Conservation (phyloP, 2,797 vertebrate species). For the Brachymystax lenok region DNA sequence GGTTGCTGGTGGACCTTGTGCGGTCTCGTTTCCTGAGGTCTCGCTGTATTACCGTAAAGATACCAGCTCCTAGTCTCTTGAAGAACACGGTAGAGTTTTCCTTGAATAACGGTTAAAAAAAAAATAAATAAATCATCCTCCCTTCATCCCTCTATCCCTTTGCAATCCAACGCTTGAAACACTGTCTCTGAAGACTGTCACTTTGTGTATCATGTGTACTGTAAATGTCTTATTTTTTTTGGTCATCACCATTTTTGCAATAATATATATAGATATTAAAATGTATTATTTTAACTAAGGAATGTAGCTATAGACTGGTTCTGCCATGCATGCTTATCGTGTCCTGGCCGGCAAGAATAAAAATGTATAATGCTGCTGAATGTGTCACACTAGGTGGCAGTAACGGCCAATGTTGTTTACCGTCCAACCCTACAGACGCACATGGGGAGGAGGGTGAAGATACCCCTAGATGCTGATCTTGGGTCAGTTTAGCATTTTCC, state of each 20-base stretch:
- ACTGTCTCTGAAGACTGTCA: conserved; percentile 54
- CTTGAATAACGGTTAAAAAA: conserved; percentile 17
- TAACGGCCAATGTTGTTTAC: conserved; percentile 63
- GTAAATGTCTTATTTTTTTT: conserved; percentile 8
- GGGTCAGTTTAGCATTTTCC: neutral
- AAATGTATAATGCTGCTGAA: conserved; percentile 69
- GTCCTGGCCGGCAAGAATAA: conserved; percentile 57
- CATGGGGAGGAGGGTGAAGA: conserved; percentile 46
- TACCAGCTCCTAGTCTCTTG: conserved; percentile 35
- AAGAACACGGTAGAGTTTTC: conserved; percentile 31
- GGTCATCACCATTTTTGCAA: conserved; percentile 50
- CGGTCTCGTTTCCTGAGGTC: conserved; percentile 25
- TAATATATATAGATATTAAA: conserved; percentile 54
- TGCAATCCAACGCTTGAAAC: conserved; percentile 59
- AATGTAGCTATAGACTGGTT: conserved; percentile 73
- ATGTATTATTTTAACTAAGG: conserved; percentile 65
- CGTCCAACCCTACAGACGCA: conserved; percentile 45
- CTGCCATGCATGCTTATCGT: conserved; percentile 76
- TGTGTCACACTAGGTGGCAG: conserved; percentile 78
- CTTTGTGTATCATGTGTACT: conserved; percentile 51
- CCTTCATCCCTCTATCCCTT: conserved; percentile 5
- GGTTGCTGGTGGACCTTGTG: conserved; percentile 18
- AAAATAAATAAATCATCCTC: conserved; percentile 25
- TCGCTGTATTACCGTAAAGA: conserved; percentile 40
- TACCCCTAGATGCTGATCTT: neutral